Base-by-base conservation (phyloP, 2,888 invertebrate genomes). In the Boloria selene region DNA sequence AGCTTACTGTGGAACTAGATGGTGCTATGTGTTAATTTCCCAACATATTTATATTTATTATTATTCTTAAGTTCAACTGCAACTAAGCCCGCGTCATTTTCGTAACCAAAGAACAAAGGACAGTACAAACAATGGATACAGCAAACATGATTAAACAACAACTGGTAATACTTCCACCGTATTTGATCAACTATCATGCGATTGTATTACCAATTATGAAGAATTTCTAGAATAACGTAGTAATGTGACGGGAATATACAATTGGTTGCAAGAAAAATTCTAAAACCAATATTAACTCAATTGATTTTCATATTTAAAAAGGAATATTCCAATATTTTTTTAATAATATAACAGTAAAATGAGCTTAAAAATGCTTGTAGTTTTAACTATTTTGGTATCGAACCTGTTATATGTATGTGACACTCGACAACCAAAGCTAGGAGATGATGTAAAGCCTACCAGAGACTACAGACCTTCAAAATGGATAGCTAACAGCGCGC, bases 401-500 rank as follows among this genome's bases (percentile, higher is more conserved):
- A 51, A 26, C 53, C 5, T 67, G 3, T 45, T 56, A 17, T 53
- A 56, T n/a, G 31, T 61, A 38, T 53, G 63, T 22, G 75, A 77
- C 42, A 68, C 80, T 4, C 75, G 58, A 52, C 72, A 65, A n/a
- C 71, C 72, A 0, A 69, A 59, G 0, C 22, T 80, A 14, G 73
- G 70, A 61, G 73, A 72, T 14, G 70, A 71, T 3, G 18, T 50
- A 0, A 68, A 65, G 42, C 69, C 70, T 0, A 44, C 61, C 22
- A 79, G 79, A 51, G 84, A 84, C 47, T 83, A 84, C 45, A 78
- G 80, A 54, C 83, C 84, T 3, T 73, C 83, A 0, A 85, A 87
- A 64, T 88, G 86, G 88, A 26, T 87, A 2, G 53, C 87, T 0
- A 86, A 85, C 18, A 85, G 83, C 64, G 84, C 84, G 1, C 76